Evolutionary conservation across 2,113 vertebrate species (phyloP), one percentile per base, ranked within the genome.

Genomic region (Edolisoma coerulescens): DNA sequence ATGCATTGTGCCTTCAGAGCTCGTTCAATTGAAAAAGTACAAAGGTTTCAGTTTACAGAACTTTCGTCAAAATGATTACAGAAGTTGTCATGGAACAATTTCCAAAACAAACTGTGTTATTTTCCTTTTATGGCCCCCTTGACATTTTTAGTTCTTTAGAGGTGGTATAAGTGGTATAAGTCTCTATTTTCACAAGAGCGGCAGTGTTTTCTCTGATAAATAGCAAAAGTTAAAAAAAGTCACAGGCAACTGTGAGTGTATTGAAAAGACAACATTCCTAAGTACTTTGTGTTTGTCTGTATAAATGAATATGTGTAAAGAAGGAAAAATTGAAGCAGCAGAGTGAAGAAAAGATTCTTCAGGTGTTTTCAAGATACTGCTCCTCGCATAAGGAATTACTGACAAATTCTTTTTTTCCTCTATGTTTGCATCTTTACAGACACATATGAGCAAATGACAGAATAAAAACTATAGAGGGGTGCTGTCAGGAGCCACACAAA

Each of bases 1-100:
- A 97, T 95, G 84, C 92, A 97, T 93, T 89, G 95, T 91, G 84
- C 94, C 92, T 96, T 93, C 75, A 71, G 92, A 97, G 78, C 70
- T 92, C 77, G 21, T 95, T 90, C 73, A 63, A 68, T 61, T 92
- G 86, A 95, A 93, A 76, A 93, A 63, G 68, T 84, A 94, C 86
- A 90, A 95, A 94, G 84, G 89, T 95, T 96, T 95, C 83, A 84
- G 75, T 93, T 94, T 95, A 94, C 94, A 86, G 65, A 96, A 96
- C 74, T 97, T 96, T 96, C 87, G 93, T 80, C 77, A 90, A 93
- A 94, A 96, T 64, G 54, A 92, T 94, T 87, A 84, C 84, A 84
- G 71, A 94, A 94, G 79, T 94, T 91, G 92, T 79, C 84, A 89
- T 18, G 59, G 81, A 94, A 88, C 82, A 90, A 89, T 84, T 95